These are phyloP conservation scores for Thrips palmi DNA, from an alignment of 1,140 invertebrate species.

Conservation along the genomic window DNA sequence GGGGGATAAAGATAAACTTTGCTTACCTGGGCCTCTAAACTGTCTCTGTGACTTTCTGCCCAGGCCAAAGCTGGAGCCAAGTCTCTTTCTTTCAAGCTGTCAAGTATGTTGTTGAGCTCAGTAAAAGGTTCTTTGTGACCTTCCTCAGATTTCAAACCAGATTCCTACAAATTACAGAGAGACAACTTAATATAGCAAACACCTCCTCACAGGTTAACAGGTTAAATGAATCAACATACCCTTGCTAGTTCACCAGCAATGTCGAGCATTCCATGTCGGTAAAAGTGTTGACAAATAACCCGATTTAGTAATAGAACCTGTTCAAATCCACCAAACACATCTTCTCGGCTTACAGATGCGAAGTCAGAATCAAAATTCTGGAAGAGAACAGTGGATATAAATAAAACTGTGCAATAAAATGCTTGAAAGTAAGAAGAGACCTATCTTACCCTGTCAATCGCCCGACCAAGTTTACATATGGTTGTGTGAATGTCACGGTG, in stretches of 20 bases:
- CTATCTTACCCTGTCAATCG: constrained; percentile 59
- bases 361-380: constrained; percentile 85
- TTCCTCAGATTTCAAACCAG: constrained; percentile 45
- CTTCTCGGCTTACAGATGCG: constrained; percentile 68
- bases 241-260: constrained; percentile 65
- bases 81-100: constrained; percentile 57
- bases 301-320: constrained; percentile 74
- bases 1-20: constrained; percentile 9
- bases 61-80: constrained; percentile 65
- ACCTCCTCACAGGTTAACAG: not conserved
- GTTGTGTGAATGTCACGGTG: constrained; percentile 63
- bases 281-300: constrained; percentile 93
- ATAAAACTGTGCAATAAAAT: not conserved
- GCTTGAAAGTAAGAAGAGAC: constrained; percentile 6
- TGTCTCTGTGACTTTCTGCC: constrained; percentile 42
- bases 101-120: constrained; percentile 68
- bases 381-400: constrained; percentile 15
- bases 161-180: constrained; percentile 35
- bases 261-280: constrained; percentile 78
- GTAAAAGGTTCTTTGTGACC: constrained; percentile 63
- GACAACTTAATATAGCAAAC: not conserved
- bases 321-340: constrained; percentile 60
- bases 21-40: constrained; percentile 34
- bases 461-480: constrained; percentile 92
- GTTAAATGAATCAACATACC: constrained; percentile 22